These are phyloP conservation scores for Chloroclysta siterata DNA, from an alignment of 2,888 invertebrate genomes.

Conservation along the genomic window DNA sequence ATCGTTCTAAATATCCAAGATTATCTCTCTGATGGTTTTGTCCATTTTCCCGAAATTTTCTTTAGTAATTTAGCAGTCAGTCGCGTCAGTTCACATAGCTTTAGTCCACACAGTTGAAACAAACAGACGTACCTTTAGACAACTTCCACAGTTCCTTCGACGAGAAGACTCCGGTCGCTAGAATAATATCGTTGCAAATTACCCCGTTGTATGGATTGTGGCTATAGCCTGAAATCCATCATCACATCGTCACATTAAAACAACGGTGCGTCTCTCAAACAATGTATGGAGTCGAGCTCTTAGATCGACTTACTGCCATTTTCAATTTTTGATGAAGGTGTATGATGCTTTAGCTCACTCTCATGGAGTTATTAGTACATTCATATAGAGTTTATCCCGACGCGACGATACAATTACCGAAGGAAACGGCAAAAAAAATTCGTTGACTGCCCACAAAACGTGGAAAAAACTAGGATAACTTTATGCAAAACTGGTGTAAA, in stretches of 20 bases:
- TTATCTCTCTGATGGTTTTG: too few relatives aligned
- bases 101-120: constrained; percentile 18
- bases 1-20: too few relatives aligned
- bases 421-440: too few relatives aligned
- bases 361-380: too few relatives aligned
- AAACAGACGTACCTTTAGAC: constrained; percentile 92
- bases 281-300: constrained; percentile 54
- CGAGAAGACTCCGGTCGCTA: constrained; percentile 99
- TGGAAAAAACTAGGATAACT: too few relatives aligned
- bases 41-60: neutral
- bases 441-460: too few relatives aligned
- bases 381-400: too few relatives aligned
- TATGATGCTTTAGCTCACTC: too few relatives aligned
- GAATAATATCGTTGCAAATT: constrained; percentile 99
- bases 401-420: too few relatives aligned
- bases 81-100: constrained; percentile 5
- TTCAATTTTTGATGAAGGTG: neutral
- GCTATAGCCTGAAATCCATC: constrained; percentile 89
- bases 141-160: constrained; percentile 99
- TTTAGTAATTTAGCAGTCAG: neutral
- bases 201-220: constrained; percentile 99
- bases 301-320: neutral
- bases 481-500: too few relatives aligned
- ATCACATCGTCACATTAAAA: constrained; percentile 43
- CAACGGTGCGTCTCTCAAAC: constrained; percentile 49